Percentiles rank a stretch among this genome's conserved stretches.
phyloP scores from a whole-genome alignment of 2,797 vertebrate species.

The Microchirus variegatus region DNA sequence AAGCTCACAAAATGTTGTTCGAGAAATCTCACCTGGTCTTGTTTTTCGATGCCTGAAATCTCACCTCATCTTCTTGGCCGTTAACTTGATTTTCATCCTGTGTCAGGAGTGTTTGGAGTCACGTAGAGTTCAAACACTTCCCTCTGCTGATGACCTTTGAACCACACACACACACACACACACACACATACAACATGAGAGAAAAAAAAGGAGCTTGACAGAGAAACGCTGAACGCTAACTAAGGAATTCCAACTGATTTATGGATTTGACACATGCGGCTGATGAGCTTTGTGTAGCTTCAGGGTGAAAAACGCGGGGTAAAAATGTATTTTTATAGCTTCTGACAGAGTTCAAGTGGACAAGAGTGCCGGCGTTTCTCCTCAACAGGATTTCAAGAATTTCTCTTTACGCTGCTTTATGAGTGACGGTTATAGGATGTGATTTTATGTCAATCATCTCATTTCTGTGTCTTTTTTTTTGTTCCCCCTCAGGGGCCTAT shows the following conservation, averaged over 20 bases:
- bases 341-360: conserved; percentile 14
- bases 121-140: conserved; percentile 36
- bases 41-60: conserved; percentile 20
- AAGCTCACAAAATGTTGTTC: conserved; percentile 10
- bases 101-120: conserved; percentile 34
- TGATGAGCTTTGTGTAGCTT: conserved; percentile 53
- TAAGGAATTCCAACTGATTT: conserved; percentile 71
- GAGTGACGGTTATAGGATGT: background rate
- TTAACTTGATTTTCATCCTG: background rate
- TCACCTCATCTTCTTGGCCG: background rate
- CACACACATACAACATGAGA: conserved; percentile 4
- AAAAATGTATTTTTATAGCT: conserved; percentile 29
- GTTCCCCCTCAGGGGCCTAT: conserved; percentile 87
- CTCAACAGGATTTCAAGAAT: background rate
- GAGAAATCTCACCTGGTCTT: conserved; percentile 20
- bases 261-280: conserved; percentile 64
- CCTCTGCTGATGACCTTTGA: conserved; percentile 45
- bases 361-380: conserved; percentile 4
- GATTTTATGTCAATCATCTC: conserved; percentile 25
- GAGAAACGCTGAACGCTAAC: conserved; percentile 26
- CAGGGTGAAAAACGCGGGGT: conserved; percentile 52
- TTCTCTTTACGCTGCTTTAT: conserved; percentile 16
- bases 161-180: conserved; percentile 13
- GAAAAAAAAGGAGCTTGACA: conserved; percentile 31
- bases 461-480: conserved; percentile 47